These are phyloP conservation scores for Rhabdornis inornatus DNA, from an alignment of 2,113 vertebrate species.

Conservation along the genomic window DNA sequence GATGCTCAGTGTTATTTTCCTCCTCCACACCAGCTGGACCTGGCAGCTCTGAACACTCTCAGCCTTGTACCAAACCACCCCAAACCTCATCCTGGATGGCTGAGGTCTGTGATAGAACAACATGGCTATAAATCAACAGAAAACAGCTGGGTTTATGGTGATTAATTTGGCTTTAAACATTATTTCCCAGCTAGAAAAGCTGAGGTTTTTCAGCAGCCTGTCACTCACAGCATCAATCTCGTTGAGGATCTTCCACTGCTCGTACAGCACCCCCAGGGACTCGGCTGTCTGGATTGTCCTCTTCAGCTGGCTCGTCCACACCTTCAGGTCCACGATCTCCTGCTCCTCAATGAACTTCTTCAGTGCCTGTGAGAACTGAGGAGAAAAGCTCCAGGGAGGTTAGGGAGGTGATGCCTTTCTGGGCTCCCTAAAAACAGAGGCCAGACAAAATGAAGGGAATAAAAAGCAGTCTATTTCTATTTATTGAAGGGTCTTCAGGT, in stretches of 20 bases:
- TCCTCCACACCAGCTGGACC: background rate
- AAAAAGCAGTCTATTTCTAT: background rate
- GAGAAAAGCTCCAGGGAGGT: background rate
- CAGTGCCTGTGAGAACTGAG: conserved; percentile 84
- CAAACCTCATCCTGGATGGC: fast-evolving
- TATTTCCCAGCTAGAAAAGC: background rate
- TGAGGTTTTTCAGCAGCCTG: background rate
- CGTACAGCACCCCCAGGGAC: conserved; percentile 87
- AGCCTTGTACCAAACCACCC: background rate
- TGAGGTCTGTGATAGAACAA: fast-evolving
- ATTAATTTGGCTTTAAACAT: fast-evolving
- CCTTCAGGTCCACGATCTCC: conserved; percentile 88
- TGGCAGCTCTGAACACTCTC: background rate
- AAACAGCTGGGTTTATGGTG: fast-evolving
- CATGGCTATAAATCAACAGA: fast-evolving
- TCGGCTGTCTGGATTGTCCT: conserved; percentile 96
- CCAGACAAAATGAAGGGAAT: background rate
- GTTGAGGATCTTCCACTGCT: conserved; percentile 98
- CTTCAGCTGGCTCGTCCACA: conserved; percentile 96
- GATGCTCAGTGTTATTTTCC: background rate
- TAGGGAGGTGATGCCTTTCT: background rate
- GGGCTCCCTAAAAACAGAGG: background rate
- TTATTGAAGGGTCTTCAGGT: background rate
- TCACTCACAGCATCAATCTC: conserved; percentile 93
- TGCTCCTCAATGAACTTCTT: conserved; percentile 87